Evolutionary conservation across 1,140 invertebrate species (phyloP).

Genomic region (Agraylea sexmaculata): DNA sequence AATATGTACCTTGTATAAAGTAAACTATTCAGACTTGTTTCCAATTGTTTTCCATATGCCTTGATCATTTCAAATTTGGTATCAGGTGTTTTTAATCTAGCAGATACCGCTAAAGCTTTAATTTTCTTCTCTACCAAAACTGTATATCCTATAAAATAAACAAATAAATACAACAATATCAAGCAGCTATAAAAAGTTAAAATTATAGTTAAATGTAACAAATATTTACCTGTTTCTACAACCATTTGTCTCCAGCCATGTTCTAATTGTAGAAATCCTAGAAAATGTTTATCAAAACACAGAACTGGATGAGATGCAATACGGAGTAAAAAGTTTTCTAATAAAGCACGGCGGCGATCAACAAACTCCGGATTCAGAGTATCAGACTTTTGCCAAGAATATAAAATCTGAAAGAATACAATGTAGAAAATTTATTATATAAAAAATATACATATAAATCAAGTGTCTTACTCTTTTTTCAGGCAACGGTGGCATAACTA

Average conservation of each 20-base stretch:
- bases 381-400: constrained; percentile 73
- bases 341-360: constrained; percentile 61
- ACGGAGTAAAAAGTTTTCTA: constrained; percentile 71
- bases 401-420: constrained; percentile 38
- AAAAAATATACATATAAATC: neutral
- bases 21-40: constrained; percentile 48
- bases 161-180: constrained; percentile 10
- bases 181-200: constrained; percentile 2
- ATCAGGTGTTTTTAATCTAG: constrained; percentile 61
- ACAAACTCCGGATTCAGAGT: constrained; percentile 80
- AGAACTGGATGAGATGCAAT: constrained; percentile 62
- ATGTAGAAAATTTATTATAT: neutral
- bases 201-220: constrained; percentile 10
- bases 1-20: constrained; percentile 36
- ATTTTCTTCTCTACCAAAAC: constrained; percentile 65
- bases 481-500: constrained; percentile 68
- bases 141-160: constrained; percentile 46
- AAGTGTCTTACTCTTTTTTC: constrained; percentile 54
- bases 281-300: constrained; percentile 64
- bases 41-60: constrained; percentile 62
- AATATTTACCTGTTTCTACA: constrained; percentile 54
- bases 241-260: constrained; percentile 67
- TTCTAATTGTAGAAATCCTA: constrained; percentile 60
- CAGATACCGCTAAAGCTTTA: constrained; percentile 60
- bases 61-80: constrained; percentile 64